Evolutionary conservation across 2,797 vertebrate species (phyloP), one percentile per base, ranked within the genome.

Genomic region (Premnoplex brunnescens): DNA sequence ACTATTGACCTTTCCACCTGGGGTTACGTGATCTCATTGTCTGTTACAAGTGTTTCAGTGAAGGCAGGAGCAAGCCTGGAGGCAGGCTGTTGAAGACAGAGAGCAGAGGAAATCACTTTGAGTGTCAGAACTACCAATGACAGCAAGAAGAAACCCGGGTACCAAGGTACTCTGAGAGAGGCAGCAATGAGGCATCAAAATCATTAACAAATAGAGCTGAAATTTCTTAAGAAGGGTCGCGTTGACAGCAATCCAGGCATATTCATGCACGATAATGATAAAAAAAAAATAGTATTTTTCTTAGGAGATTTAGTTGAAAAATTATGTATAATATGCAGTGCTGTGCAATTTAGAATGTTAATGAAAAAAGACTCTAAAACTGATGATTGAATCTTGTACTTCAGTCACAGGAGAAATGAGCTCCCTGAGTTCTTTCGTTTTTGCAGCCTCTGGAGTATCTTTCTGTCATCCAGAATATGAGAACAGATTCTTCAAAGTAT

Each of bases 401-500:
- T 93, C 22, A 78, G 28, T n/a, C 88, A 69, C 48, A 44, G 66
- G 72, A 93, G 73, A 90, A 95, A 94, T 84, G 46, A 93, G 21
- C 30, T 93, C 73, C 82, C 73, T 75, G 76, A 76, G 58, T 58
- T 89, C 77, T 58, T 84, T 88, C 59, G 4, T 90, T 91, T 88
- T n/a, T 83, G 39, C 36, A 86, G 14, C 59, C 91, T 90, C 76
- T 93, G 36, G 89, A 90, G 85, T 81, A 59, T 88, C 66, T 78
- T 88, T 84, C 73, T 95, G 93, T 90, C 95, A 94, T 66, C 18
- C 30, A 62, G 58, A 86, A 96, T 95, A 86, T 52, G 66, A 93
- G 88, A 95, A 88, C 30, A 94, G 44, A 92, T 96, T 66, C 67
- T 91, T 96, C 95, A 92, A 88, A 91, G 36, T 59, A 6, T 55